A percentile compares a stretch with the other conserved stretches of the same genome.
Conservation (phyloP, 2,113 vertebrate species). For the Taurulus bubalis region DNA sequence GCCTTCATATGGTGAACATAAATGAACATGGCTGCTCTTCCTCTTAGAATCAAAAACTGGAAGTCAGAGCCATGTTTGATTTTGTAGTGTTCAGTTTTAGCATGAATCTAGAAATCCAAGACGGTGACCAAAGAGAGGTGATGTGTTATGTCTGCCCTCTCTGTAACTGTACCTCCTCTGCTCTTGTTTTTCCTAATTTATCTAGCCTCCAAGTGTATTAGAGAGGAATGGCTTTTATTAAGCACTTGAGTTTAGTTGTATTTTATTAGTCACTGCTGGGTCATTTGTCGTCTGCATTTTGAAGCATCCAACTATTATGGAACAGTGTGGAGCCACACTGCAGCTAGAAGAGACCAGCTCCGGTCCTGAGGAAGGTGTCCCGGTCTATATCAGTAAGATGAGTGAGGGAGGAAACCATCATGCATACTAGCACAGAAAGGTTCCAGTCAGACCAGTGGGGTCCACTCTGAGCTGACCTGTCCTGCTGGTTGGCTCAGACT, state of each 20-base stretch:
- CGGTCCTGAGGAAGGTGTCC: neutral
- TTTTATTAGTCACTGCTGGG: conserved; percentile 10
- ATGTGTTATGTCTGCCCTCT: neutral
- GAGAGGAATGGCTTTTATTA: conserved; percentile 8
- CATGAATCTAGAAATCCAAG: neutral
- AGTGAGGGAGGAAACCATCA: neutral
- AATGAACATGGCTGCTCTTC: neutral
- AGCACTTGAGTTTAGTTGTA: neutral
- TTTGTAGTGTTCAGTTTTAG: neutral
- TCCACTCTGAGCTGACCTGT: neutral
- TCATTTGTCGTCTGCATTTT: conserved; percentile 6
- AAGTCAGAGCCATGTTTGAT: neutral
- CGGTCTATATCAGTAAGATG: conserved; percentile 7
- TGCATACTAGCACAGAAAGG: neutral
- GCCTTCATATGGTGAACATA: neutral
- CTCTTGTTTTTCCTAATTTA: neutral
- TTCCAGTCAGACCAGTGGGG: neutral
- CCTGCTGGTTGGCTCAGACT: neutral
- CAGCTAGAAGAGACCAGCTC: neutral
- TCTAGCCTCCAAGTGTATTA: neutral
- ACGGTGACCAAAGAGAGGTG: neutral
- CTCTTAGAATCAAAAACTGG: neutral
- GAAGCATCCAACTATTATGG: neutral
- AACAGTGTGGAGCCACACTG: neutral
- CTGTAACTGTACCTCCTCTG: neutral